Base-by-base conservation (phyloP, 2,113 vertebrate genomes). In the Tachysurus fulvidraco region DNA sequence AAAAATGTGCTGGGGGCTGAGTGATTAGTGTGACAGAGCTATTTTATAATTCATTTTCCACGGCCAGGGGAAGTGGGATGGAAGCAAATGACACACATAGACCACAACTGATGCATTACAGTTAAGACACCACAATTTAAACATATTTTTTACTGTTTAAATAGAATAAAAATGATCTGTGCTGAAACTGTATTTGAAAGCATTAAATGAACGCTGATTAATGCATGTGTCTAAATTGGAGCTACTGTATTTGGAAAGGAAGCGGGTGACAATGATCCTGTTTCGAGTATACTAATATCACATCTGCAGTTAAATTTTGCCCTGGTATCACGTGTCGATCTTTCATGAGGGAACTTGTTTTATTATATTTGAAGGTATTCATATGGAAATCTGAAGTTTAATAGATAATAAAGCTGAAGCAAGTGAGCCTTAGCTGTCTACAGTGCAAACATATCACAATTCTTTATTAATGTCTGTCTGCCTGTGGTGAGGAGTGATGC, bases 11-110 rank as follows among this genome's bases (percentile, higher is more conserved):
- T 91, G 90, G 88, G 89, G 92, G 93, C 95, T 93, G 92, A 93
- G 88, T 94, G 92, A 93, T 94, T 93, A 91, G 90, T 93, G 89
- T 94, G 94, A 95, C 92, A 95, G 95, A 85, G 84, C 89, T 92
- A 93, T 90, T 95, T 91, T 90, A 93, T 95, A 95, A 94, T 93
- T 94, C 93, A 95, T 94, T 92, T 92, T 92, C 88, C 81, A 91
- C 85, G 62, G 91, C 91, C 91, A 90, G 91, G 90, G 90, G 94
- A 95, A 91, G 89, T 91, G 92, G 90, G 88, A 92, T 92, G 93
- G 88, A 93, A 90, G 89, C 87, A 93, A 90, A 73, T 87, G 89
- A 92, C 90, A 93, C 94, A 93, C 94, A 92, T 88, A 94, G 4
- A 84, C 62, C 41, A 87, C 23, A 36, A 36, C 2, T 36, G 36